Percentiles rank a stretch among this genome's conserved stretches.
These are phyloP conservation scores for Gadopsis marmoratus DNA, from an alignment of 2,797 vertebrate genomes.

Conservation along the genomic window DNA sequence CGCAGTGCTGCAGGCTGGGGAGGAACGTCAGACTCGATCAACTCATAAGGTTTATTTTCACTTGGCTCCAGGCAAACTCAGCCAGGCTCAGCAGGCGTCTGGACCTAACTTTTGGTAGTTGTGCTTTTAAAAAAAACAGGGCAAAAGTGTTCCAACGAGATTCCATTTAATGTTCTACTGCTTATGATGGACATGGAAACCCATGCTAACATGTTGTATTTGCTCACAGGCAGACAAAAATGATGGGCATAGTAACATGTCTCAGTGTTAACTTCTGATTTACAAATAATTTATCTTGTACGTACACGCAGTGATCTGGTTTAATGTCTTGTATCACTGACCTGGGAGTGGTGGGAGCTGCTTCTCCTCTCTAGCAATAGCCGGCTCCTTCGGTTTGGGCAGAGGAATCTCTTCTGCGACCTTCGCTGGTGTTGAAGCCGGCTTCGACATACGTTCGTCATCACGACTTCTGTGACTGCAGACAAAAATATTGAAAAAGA, in stretches of 20 bases:
- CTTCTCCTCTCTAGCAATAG: slow-evolving; percentile 88
- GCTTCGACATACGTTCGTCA: slow-evolving; percentile 92
- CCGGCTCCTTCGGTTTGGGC: slow-evolving; percentile 89
- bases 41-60: slow-evolving; percentile 79
- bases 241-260: not conserved
- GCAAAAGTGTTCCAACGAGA: slow-evolving; percentile 49
- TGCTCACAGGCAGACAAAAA: not conserved
- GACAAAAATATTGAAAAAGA: slow-evolving; percentile 49
- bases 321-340: slow-evolving; percentile 67
- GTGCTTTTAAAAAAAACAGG: slow-evolving; percentile 68
- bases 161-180: slow-evolving; percentile 23
- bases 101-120: slow-evolving; percentile 45
- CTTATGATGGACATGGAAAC: not conserved
- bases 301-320: not conserved
- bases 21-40: slow-evolving; percentile 81
- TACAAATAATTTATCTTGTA: not conserved
- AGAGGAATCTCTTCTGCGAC: slow-evolving; percentile 87
- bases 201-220: not conserved
- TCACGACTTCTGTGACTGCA: slow-evolving; percentile 94
- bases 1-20: slow-evolving; percentile 73
- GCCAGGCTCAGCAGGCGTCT: slow-evolving; percentile 76
- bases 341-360: slow-evolving; percentile 94
- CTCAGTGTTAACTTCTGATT: not conserved
- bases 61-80: slow-evolving; percentile 68
- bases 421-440: slow-evolving; percentile 91